Evolutionary conservation across 2,888 invertebrate species (phyloP), one percentile per base, ranked within the genome.

Genomic region (Stictocephala bisonia): DNA sequence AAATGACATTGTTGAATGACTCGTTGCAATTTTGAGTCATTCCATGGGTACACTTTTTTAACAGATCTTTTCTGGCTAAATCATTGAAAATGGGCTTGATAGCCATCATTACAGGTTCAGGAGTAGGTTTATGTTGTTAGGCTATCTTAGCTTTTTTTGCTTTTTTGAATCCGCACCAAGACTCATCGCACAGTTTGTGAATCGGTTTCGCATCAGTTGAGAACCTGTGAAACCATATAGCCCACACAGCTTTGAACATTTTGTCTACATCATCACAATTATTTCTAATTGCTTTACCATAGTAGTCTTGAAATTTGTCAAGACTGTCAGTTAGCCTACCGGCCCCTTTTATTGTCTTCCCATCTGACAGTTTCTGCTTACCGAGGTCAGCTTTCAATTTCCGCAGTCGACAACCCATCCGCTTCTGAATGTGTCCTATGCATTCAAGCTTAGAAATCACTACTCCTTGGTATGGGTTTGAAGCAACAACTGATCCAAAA

Each of bases 261-360:
- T 22, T 40, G 13, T 64, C 13, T 64, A 41, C 31, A 64, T 20
- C 20, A 40, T 64, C 40, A 31, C 64, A 64, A 26, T 64, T 35
- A 22, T 35, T 64, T 64, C 64, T 64, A 22, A 64, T 64, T 7
- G 64, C 40, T 64, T 64, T 64, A 24, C 64, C 41, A 64, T 64
- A 41, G 13, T 64, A 41, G 41, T 64, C 64, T 22, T 64, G 41
- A 13, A 64, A 15, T 64, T 64, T 64, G 15, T 64, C 64, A 11
- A 41, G 64, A 31, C 64, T 64, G 22, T 64, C 64, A 24, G 64
- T 26, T 40, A 64, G 64, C n/a, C 44, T 44, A 44, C 44, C 66
- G 44, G 66, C 66, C 24, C 66, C 41, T 24, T 26, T 66, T 26
- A 66, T 22, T 64, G 40, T 40, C 64, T 64, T 66, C n/a, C 66